Percentiles rank a stretch among this genome's conserved stretches.
Evolutionary conservation across 2,113 vertebrate genomes (phyloP).

Genomic region (Mohoua ochrocephala): DNA sequence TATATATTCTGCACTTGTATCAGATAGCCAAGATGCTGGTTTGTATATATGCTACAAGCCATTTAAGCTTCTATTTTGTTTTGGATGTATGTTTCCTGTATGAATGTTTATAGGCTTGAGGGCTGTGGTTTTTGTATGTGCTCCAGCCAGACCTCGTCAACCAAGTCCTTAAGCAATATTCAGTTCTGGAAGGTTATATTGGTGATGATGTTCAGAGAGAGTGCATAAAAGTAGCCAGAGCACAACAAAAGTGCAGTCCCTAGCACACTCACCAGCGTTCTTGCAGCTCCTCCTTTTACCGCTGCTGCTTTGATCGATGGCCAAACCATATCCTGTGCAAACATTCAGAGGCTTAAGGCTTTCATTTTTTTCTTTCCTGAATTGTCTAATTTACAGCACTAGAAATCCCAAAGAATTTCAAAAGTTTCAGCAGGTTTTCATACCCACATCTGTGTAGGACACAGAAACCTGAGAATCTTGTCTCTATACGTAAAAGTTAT

Average conservation of each 20-base stretch:
- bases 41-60: not conserved
- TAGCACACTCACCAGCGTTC: not conserved
- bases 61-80: not conserved
- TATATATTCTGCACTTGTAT: not conserved
- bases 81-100: not conserved
- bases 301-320: not conserved
- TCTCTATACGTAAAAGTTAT: not conserved
- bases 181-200: not conserved
- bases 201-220: not conserved
- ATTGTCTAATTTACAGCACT: not conserved
- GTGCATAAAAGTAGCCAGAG: not conserved
- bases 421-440: not conserved
- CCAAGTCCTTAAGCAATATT: not conserved
- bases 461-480: not conserved
- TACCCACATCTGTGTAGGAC: not conserved
- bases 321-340: not conserved
- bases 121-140: not conserved
- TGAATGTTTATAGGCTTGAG: not conserved
- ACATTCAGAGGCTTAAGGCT: not conserved
- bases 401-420: not conserved
- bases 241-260: not conserved
- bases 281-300: not conserved
- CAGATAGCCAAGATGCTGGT: not conserved
- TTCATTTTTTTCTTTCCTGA: not conserved
- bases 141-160: not conserved